Evolutionary conservation across 2,113 vertebrate genomes (phyloP), one percentile per base, ranked within the genome.

Genomic region (Pao palembangensis): DNA sequence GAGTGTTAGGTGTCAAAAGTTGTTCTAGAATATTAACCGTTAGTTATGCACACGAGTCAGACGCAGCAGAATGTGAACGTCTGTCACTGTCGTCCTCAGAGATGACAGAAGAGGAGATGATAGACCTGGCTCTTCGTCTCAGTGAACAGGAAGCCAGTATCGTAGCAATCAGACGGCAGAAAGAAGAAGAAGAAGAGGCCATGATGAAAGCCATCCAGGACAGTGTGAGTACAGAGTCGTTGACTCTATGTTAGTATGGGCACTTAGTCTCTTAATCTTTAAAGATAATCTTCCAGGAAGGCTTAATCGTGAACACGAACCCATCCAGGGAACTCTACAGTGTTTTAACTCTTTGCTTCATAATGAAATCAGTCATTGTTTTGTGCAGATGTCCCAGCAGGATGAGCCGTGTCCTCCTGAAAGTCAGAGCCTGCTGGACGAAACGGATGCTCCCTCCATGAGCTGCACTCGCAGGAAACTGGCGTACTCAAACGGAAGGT

Each of bases 81-180:
- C 17, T 55, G 21, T 54, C 5, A 16, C 12, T 61, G 11, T 55
- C 63, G 50, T 64, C 14, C 57, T 70, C 71, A 98, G 96, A 94
- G 51, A 94, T 98, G 96, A 95, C 93, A 2, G 96, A 98, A 88
- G 96, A 98, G 46, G 94, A 98, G 75, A 95, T 97, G 86, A 87
- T 98, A 89, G 93, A 92, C 48, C 69, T 96, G 85, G 96, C 96
- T 51, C 73, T 98, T 78, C 89, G 88, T 75, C 93, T 97, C 78
- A 98, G 96, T 67, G 89, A 95, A 69, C 92, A 93, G 81, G 96
- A 98, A 88, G 94, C 94, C 63, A 93, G 78, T 44, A 59, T 85
- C 58, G 81, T 88, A 8, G 92, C 92, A 16, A 89, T 80, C 58
- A 90, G 85, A 65, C 89, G 20, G 69, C 91, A 82, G 66, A 69